phyloP scores from a whole-genome alignment of 2,888 invertebrate species.

The Punctoribates punctum region DNA sequence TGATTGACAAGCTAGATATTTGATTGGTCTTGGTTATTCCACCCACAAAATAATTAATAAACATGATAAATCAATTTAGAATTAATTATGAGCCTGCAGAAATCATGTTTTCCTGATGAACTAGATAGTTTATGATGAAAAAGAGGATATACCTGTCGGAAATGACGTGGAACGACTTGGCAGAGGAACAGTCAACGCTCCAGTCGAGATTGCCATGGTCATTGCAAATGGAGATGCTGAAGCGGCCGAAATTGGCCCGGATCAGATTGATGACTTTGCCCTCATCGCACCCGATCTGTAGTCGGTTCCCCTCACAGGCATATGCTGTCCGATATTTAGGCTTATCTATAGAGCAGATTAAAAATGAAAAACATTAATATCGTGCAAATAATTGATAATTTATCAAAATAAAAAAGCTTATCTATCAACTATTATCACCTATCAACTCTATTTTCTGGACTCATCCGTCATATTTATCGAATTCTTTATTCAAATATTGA shows the following conservation, averaged over 20 bases:
- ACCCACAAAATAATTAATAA: no score
- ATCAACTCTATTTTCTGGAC: no score
- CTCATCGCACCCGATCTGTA: conserved; percentile 80
- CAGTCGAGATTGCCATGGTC: conserved; percentile 91
- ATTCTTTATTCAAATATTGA: no score
- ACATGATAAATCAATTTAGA: no score
- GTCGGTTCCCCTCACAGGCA: conserved; percentile 86
- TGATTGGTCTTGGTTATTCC: no score
- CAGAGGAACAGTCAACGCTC: conserved; percentile 94
- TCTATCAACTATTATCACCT: no score
- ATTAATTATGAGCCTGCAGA: no score
- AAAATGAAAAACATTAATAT: not conserved
- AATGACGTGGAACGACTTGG: conserved; percentile 77
- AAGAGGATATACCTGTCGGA: conserved; percentile 68
- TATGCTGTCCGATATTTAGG: conserved; percentile 75
- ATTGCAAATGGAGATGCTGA: conserved; percentile 92
- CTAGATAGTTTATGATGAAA: not conserved
- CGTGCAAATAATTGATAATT: not conserved
- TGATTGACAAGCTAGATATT: no score
- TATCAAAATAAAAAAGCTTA: not conserved
- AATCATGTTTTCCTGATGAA: no score
- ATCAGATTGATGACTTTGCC: conserved; percentile 84
- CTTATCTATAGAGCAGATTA: not conserved
- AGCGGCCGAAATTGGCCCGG: conserved; percentile 86
- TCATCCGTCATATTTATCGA: no score